Base-by-base conservation (phyloP, 2,113 vertebrate species). In the Etia nguti region DNA sequence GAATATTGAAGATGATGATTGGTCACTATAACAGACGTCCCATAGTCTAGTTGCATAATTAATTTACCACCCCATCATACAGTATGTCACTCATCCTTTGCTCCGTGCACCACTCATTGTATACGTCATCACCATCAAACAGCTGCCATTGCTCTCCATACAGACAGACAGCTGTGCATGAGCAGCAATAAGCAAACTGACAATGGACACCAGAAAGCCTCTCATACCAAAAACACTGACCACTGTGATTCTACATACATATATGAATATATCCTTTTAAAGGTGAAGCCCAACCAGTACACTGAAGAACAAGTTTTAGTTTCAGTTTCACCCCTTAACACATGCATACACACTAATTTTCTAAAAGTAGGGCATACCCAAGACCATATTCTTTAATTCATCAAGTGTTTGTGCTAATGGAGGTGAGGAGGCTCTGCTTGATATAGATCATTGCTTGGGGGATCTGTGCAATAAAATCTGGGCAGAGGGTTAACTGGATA, bases 401-500 rank as follows among this genome's bases (percentile, higher is more conserved):
- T 18, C 54, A 34, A 90, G 86, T 87, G 87, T 88, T 90, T 87
- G 90, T 94, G 87, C 75, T 93, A 89, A 95, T 91, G 10, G 79
- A 81, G 89, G 84, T 91, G 92, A 92, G 31, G 75, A 89, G 59
- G 62, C 54, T 31, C 34, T 60, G 82, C 86, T 86, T 91, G 88
- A 93, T 90, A 85, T 87, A 88, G 91, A 94, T 93, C 79, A 90
- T 50, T 70, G 90, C 93, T 95, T 89, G 46, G 57, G 92, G 92
- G 90, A 91, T 90, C 85, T 68, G 65, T 68, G 79, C 82, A 62
- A 68, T 91, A 62, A 83, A 89, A 87, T 82, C 31, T 65, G 85
- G 81, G 83, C 70, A 50, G 38, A 56, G 88, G 86, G 92, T 93
- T 95, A 93, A 93, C 87, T 85, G 86, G 82, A 85, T 90, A 68